Evolutionary conservation across 1,140 invertebrate species (phyloP).

Genomic region (Ctenoplectra terminalis): DNA sequence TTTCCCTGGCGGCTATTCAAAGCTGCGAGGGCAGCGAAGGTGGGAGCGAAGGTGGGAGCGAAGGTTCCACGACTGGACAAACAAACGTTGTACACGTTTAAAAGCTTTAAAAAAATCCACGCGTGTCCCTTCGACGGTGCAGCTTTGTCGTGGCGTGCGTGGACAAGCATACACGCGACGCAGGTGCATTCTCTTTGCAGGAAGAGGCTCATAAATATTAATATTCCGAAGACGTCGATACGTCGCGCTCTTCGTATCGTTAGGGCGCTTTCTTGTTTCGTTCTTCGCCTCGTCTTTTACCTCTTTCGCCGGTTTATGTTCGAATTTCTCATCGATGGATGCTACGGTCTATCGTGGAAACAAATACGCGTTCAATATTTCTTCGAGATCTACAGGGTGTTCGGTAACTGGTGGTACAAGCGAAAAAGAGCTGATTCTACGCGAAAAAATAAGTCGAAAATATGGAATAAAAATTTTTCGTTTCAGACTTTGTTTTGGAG

Average conservation of each 20-base stretch:
- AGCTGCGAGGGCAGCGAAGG: not conserved
- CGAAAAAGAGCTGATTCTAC: no score
- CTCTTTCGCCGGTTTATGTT: not conserved
- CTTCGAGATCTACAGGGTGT: no score
- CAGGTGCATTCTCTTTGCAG: slow-evolving; percentile 54
- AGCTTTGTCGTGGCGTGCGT: slow-evolving; percentile 42
- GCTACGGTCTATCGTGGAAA: no score
- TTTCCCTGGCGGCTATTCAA: not conserved
- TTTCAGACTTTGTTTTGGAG: no score
- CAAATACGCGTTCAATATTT: no score
- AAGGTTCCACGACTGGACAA: not conserved
- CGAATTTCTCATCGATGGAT: not conserved
- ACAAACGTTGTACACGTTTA: not conserved
- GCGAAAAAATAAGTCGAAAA: no score
- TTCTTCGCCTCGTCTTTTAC: not conserved
- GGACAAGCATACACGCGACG: slow-evolving; percentile 36
- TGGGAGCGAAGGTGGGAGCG: not conserved
- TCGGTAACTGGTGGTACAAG: no score
- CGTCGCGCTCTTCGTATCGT: slow-evolving; percentile 34
- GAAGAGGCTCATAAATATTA: slow-evolving; percentile 64
- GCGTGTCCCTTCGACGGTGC: slow-evolving; percentile 16
- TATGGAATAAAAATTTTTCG: no score
- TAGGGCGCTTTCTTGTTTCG: slow-evolving; percentile 2
- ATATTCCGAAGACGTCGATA: slow-evolving; percentile 61
- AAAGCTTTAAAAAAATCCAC: not conserved